These are phyloP conservation scores for Larimichthys crocea DNA, from an alignment of 2,113 vertebrate genomes.

Conservation along the genomic window DNA sequence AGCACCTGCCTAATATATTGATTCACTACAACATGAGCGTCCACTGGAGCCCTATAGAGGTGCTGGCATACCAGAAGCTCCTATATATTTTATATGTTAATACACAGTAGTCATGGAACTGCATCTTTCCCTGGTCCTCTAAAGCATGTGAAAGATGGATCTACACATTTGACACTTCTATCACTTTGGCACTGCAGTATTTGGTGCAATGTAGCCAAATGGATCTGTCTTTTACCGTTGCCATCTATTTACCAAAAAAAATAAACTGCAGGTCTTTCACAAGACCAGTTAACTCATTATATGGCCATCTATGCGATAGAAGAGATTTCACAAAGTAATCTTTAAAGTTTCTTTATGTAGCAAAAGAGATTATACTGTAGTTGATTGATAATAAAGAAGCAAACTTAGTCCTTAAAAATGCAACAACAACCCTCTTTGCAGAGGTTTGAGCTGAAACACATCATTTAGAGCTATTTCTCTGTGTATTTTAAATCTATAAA, in stretches of 20 bases:
- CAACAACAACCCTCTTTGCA: neutral
- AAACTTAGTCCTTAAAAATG: neutral
- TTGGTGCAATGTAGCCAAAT: conserved; percentile 27
- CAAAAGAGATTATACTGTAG: neutral
- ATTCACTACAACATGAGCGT: conserved; percentile 35
- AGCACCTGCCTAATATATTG: conserved; percentile 47
- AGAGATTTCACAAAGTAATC: conserved; percentile 29
- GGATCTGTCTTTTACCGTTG: conserved; percentile 22
- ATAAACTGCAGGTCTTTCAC: conserved; percentile 39
- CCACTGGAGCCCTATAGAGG: conserved; percentile 11
- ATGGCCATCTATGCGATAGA: conserved; percentile 37
- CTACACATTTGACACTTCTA: conserved; percentile 44
- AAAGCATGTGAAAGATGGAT: conserved; percentile 33
- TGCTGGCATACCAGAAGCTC: neutral
- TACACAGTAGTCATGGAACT: conserved; percentile 11
- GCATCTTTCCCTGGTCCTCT: conserved; percentile 8
- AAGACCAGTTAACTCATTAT: conserved; percentile 51
- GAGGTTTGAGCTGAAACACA: neutral
- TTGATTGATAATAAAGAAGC: neutral
- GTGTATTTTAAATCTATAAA: neutral
- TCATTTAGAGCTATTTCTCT: neutral
- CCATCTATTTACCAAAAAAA: conserved; percentile 59
- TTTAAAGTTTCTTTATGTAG: conserved; percentile 19
- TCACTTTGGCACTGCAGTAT: conserved; percentile 33
- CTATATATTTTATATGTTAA: conserved; percentile 11